Base-by-base conservation (phyloP, 1,140 invertebrate species). In the Andrena cerasifolii region DNA sequence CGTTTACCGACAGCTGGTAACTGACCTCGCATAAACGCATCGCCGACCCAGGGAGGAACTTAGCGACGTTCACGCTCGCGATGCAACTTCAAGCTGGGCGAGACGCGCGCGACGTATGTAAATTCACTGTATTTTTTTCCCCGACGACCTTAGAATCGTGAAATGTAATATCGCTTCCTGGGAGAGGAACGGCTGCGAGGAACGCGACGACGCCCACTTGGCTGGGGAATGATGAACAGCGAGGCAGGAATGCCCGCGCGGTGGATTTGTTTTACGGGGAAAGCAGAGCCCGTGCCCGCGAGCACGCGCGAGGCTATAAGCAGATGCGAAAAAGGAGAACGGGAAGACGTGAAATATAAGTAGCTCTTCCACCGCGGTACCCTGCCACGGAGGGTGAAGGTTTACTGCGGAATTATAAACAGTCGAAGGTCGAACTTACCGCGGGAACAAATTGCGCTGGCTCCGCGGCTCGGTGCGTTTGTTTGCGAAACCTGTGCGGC, bases 1-100 rank as follows among this genome's bases (percentile, higher is more conserved):
- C 53, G 73, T 77, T 77, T 85, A 85, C 79, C 82, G 79, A 85
- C 83, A 43, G 82, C 53, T 78, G 83, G 58, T 85, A 85, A 85
- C 74, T 45, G 63, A 78, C 45, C 53, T 83, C 66, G 53, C 36
- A 31, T 45, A 65, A 59, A n/a, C 28, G 51, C 49, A 3, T 33
- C 65, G 8, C 36, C 26, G 63, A 12, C n/a, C 43, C 45, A 33
- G 18, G 31, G 1, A 28, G 5, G 28, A 28, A 58, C 49, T 40
- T 12, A 16, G 12, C 24, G 28, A 59, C 65, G 59, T 56, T 40
- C 33, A 21, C n/a, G 51, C 33, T 21, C 21, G 51, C 5, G 47
- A 43, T 18, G 59, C 59, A 58, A 79, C 47, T 51, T 33, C 14
- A 14, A 14, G 3, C 12, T 10, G 18, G 12, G 43, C 12, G 43